phyloP scores from a whole-genome alignment of 1,140 invertebrate genomes.

The Bombus sibiricus region DNA sequence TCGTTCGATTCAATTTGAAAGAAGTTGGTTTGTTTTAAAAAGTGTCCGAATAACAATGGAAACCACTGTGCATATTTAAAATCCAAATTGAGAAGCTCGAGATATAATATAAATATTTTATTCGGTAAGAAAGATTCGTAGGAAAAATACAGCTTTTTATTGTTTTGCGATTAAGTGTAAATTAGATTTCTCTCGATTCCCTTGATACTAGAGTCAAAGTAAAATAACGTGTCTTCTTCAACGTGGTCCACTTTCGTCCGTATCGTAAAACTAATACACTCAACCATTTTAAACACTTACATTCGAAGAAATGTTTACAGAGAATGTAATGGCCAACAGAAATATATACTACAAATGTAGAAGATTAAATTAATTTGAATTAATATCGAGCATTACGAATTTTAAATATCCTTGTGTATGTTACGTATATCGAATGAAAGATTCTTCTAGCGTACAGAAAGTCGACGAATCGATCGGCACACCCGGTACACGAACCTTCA shows the following conservation, averaged over 20 bases:
- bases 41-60: no score
- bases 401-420: not conserved
- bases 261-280: not conserved
- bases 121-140: no score
- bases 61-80: not conserved
- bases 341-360: not conserved
- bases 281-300: not conserved
- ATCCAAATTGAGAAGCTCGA: not conserved
- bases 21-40: no score
- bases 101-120: not conserved
- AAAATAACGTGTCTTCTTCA: not conserved
- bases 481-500: constrained; percentile 9
- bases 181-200: no score
- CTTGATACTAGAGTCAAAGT: not conserved
- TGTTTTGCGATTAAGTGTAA: no score
- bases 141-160: not conserved
- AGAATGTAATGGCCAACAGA: not conserved
- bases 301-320: not conserved
- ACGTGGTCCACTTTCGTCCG: not conserved
- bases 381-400: not conserved
- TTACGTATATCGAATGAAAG: not conserved
- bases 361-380: not conserved
- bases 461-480: not conserved
- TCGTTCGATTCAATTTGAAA: no score
- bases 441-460: accelerated